These are phyloP conservation scores for Huso huso DNA, from an alignment of 2,797 vertebrate genomes.

Conservation along the genomic window DNA sequence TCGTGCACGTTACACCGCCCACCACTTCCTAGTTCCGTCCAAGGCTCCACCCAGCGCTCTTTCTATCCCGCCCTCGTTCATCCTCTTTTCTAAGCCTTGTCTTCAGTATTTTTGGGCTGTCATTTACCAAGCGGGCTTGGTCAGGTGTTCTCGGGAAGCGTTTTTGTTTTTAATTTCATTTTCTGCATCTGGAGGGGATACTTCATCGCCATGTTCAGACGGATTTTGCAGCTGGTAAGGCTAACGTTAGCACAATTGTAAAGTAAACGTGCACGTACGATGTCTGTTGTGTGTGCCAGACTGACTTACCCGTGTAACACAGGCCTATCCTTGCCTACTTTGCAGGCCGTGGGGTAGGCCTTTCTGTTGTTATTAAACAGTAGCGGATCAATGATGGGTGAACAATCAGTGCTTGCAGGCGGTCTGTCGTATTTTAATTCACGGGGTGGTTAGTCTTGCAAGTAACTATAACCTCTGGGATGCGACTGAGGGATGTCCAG, in stretches of 20 bases:
- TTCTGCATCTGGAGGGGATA: not conserved
- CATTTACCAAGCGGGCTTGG: slow-evolving; percentile 38
- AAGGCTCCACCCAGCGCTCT: slow-evolving; percentile 20
- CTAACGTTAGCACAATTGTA: not conserved
- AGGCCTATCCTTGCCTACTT: slow-evolving; percentile 1
- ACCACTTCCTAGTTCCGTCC: not conserved
- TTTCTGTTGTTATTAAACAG: slow-evolving; percentile 29
- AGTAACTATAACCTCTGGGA: too few species aligned
- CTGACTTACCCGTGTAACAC: slow-evolving; percentile 4
- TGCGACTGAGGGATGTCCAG: too few species aligned
- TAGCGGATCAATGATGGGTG: too few species aligned
- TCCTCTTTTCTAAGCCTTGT: not conserved
- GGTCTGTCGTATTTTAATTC: too few species aligned
- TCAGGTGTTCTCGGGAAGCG: slow-evolving; percentile 43
- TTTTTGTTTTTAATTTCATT: slow-evolving; percentile 26
- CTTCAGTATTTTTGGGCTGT: slow-evolving; percentile 7
- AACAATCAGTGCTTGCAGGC: too few species aligned
- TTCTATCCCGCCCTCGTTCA: slow-evolving; percentile 18
- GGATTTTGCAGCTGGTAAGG: slow-evolving; percentile 91
- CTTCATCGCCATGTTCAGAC: slow-evolving; percentile 68
- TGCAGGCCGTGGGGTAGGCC: slow-evolving; percentile 28
- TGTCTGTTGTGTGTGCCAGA: slow-evolving; percentile 9
- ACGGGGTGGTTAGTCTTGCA: too few species aligned
- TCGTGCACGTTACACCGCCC: not conserved
- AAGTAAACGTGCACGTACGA: not conserved